A percentile compares a stretch with the other conserved stretches of the same genome.
These are phyloP conservation scores for Salvator merianae DNA, from an alignment of 2,113 vertebrate genomes.

Conservation along the genomic window DNA sequence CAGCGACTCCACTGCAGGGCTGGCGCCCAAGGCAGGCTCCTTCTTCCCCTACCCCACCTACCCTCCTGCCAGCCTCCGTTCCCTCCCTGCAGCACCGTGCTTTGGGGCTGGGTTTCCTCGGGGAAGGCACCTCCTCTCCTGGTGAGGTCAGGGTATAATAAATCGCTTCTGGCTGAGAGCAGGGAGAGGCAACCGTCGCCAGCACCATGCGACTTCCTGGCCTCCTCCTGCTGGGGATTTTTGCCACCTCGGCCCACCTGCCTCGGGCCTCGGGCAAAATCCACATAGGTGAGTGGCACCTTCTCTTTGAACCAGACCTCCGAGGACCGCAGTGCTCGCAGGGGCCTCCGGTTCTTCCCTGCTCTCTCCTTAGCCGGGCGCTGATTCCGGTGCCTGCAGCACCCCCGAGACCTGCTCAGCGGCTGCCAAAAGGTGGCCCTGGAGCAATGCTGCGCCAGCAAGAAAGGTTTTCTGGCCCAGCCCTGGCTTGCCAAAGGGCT, in stretches of 20 bases:
- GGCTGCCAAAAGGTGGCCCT: too few species aligned
- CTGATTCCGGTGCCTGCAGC: not conserved
- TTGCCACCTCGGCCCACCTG: not conserved
- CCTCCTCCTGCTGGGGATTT: not conserved
- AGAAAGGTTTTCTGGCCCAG: too few species aligned
- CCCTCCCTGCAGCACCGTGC: not conserved
- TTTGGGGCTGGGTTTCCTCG: not conserved
- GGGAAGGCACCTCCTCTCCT: not conserved
- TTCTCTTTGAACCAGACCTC: too few species aligned
- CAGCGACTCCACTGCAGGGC: not conserved
- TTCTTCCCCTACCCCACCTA: too few species aligned
- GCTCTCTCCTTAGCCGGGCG: not conserved
- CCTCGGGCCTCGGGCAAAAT: not conserved
- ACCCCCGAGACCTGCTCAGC: too few species aligned
- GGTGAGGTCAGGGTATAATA: not conserved
- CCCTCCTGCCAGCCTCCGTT: not conserved
- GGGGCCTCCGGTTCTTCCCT: not conserved
- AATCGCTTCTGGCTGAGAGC: not conserved
- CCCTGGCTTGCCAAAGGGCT: not conserved
- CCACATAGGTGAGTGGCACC: not conserved
- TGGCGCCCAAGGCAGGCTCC: too few species aligned
- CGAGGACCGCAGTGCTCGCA: not conserved
- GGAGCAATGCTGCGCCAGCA: too few species aligned
- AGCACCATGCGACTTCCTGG: not conserved
- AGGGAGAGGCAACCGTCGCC: not conserved